A percentile compares a stretch with the other conserved stretches of the same genome.
Conservation (phyloP, 2,797 vertebrate species). For the Sarcophilus harrisii region DNA sequence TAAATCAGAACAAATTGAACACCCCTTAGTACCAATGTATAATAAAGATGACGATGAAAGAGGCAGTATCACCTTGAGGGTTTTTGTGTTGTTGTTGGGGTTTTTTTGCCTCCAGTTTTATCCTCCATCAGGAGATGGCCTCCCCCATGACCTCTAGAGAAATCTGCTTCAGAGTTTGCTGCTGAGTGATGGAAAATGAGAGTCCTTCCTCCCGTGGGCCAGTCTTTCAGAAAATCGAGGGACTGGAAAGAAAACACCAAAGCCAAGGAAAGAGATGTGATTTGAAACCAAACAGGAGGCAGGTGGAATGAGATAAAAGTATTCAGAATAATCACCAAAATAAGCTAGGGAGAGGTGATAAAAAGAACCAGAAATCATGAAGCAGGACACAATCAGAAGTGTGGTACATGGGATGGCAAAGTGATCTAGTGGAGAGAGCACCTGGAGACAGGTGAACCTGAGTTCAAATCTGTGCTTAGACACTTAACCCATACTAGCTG, state of each 20-base stretch:
- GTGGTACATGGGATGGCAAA: background rate
- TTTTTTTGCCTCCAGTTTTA: slow-evolving; percentile 2
- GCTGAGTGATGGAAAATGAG: background rate
- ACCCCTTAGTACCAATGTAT: background rate
- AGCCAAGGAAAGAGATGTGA: background rate
- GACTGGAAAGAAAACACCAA: background rate
- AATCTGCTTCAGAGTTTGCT: background rate
- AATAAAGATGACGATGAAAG: background rate
- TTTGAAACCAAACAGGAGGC: background rate
- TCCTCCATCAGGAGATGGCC: background rate
- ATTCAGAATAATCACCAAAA: background rate
- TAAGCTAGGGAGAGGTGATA: background rate
- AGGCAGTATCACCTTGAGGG: background rate
- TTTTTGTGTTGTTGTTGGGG: background rate
- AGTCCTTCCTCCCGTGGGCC: background rate
- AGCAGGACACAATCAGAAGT: background rate
- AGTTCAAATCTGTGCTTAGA: too few species aligned
- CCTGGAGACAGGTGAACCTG: too few species aligned
- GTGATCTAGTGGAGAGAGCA: too few species aligned
- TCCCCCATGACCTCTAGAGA: background rate
- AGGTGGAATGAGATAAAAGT: background rate
- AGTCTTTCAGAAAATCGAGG: background rate
- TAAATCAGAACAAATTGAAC: background rate
- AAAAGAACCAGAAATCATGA: background rate
- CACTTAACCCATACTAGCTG: too few species aligned